Evolutionary conservation across 1,140 invertebrate genomes (phyloP), one percentile per base, ranked within the genome.

Genomic region (Nilaparvata lugens): DNA sequence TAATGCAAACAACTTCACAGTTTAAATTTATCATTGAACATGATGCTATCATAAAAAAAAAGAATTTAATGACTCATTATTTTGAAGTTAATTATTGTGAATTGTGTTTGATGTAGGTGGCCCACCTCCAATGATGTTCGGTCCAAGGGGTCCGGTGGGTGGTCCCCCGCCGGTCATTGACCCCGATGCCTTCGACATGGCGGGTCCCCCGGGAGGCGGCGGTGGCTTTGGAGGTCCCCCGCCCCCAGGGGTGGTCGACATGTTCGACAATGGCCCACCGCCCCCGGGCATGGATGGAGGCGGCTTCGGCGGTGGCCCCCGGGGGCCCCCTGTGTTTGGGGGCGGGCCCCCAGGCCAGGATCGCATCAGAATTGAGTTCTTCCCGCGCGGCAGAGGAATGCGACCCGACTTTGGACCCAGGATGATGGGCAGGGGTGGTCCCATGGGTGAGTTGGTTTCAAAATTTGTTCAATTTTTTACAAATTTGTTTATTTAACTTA

Each of bases 281-380:
- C 61, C 56, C 23, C 38, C 31, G 0, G 61, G 48, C 31, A 55
- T 48, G 7, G 52, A 45, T 48, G 53, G 52, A 4, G 31, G 31
- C 6, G 54, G 54, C 48, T 45, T 55, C 18, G 45, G 52, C 13
- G 24, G 60, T 40, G 52, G 69, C 2, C 72, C 75, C 66, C 73
- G 75, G 70, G 74, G 74, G 7, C 72, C 72, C 1, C 67, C 74
- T 54, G 74, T 73, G n/a, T 72, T 73, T 0, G 68, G 74, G 54
- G 72, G 73, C 43, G 71, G 72, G 0, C 71, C 73, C 59, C 76
- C 76, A 52, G 58, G 53, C 2, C 76, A 13, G 75, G 77, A 52
- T 3, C n/a, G 53, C 11, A 48, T 61, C 18, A 2, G 60, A 9
- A 55, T 55, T 18, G 53, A 55, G 19, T 56, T 61, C 7, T 54